Conservation (phyloP, 2,797 vertebrate genomes). For the Darevskia mixta region DNA sequence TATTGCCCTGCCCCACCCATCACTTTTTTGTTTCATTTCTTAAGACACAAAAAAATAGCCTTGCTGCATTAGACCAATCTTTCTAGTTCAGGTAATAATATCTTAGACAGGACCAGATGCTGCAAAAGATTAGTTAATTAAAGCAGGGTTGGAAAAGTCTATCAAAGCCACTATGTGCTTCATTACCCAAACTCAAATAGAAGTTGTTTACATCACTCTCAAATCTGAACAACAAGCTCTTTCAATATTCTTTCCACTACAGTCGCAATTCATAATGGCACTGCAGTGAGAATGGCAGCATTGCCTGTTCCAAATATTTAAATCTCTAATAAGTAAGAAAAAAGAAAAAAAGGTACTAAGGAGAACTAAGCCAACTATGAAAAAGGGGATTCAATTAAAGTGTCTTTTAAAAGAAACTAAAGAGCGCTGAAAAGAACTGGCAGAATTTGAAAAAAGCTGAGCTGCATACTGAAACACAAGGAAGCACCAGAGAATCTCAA, state of each 20-base stretch:
- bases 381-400: slow-evolving; percentile 50
- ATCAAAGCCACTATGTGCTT: background rate
- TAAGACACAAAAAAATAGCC: background rate
- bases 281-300: slow-evolving; percentile 38
- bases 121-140: slow-evolving; percentile 39
- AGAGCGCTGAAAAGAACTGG: slow-evolving; percentile 49
- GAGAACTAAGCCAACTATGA: slow-evolving; percentile 48
- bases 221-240: slow-evolving; percentile 42
- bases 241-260: slow-evolving; percentile 49
- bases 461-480: slow-evolving; percentile 41
- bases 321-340: slow-evolving; percentile 18
- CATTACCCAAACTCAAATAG: slow-evolving; percentile 34
- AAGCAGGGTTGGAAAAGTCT: slow-evolving; percentile 18
- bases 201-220: slow-evolving; percentile 25
- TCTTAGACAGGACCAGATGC: slow-evolving; percentile 16
- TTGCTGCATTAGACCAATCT: slow-evolving; percentile 2
- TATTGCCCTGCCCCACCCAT: slow-evolving; percentile 17
- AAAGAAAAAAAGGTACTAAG: background rate
- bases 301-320: slow-evolving; percentile 33
- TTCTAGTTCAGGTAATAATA: background rate
- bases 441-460: slow-evolving; percentile 22
- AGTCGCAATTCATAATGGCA: slow-evolving; percentile 53
- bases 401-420: slow-evolving; percentile 49
- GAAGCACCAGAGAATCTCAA: slow-evolving; percentile 14
- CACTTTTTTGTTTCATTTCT: slow-evolving; percentile 27